A percentile compares a stretch with the other conserved stretches of the same genome.
phyloP scores from a whole-genome alignment of 1,140 invertebrate genomes.

The Sitophilus oryzae region DNA sequence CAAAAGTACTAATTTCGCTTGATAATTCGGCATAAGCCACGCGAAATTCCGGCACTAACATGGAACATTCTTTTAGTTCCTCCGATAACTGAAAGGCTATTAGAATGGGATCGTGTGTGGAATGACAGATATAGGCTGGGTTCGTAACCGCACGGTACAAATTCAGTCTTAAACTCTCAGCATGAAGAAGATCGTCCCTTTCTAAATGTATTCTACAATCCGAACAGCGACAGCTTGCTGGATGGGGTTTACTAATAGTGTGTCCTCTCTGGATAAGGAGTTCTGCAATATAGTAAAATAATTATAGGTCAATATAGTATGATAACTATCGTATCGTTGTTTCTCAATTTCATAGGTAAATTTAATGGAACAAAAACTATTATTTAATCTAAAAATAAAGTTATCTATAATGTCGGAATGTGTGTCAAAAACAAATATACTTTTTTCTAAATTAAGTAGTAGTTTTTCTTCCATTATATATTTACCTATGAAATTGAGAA shows the following conservation, averaged over 20 bases:
- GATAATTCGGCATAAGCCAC: slow-evolving; percentile 53
- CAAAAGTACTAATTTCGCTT: slow-evolving; percentile 53
- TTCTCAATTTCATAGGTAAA: too few species aligned
- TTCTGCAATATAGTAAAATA: slow-evolving; percentile 50
- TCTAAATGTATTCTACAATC: slow-evolving; percentile 48
- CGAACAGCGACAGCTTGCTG: slow-evolving; percentile 54
- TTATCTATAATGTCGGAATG: too few species aligned
- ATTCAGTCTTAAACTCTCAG: slow-evolving; percentile 50
- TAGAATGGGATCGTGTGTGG: slow-evolving; percentile 59
- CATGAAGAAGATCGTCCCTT: slow-evolving; percentile 45
- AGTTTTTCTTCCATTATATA: too few species aligned
- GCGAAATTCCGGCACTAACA: slow-evolving; percentile 52
- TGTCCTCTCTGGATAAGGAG: slow-evolving; percentile 57
- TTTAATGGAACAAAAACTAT: too few species aligned
- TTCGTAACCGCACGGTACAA: slow-evolving; percentile 56
- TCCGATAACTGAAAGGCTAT: slow-evolving; percentile 55
- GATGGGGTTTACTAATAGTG: slow-evolving; percentile 52
- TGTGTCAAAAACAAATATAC: too few species aligned
- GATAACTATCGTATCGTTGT: too few species aligned
- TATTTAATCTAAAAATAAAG: too few species aligned
- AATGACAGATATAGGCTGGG: slow-evolving; percentile 61
- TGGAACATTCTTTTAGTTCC: slow-evolving; percentile 49
- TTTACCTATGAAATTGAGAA: too few species aligned
- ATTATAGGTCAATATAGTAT: too few species aligned
- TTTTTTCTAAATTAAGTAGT: too few species aligned